phyloP scores from a whole-genome alignment of 2,888 invertebrate species.

The Callimorpha dominula region DNA sequence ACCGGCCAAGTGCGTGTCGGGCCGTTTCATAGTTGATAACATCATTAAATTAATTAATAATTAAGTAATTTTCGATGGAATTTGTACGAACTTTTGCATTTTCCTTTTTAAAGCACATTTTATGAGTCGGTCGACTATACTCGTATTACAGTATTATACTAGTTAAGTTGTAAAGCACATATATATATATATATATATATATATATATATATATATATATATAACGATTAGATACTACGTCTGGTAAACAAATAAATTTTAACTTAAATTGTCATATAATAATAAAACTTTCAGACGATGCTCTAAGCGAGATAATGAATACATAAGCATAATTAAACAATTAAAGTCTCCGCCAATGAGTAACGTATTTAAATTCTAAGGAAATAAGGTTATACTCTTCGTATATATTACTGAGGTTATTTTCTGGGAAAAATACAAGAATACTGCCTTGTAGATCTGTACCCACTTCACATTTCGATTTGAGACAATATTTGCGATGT shows the following conservation, averaged over 20 bases:
- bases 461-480: not conserved
- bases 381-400: not conserved
- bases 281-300: not conserved
- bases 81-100: not conserved
- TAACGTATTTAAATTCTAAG: not conserved
- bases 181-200: no score
- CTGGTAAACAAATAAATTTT: no score
- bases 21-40: no score
- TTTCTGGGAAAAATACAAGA: not conserved
- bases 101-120: not conserved
- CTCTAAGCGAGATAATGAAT: not conserved
- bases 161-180: not conserved
- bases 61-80: no score
- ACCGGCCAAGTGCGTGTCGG: not conserved
- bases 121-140: not conserved
- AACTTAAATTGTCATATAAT: no score
- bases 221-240: no score
- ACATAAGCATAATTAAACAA: conserved; percentile 1
- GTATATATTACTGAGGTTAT: not conserved
- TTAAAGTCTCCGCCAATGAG: not conserved
- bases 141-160: not conserved
- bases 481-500: not conserved
- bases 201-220: no score
- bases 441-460: not conserved
- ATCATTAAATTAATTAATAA: no score